These are phyloP conservation scores for Glyptemys insculpta DNA, from an alignment of 2,797 vertebrate genomes.

Conservation along the genomic window DNA sequence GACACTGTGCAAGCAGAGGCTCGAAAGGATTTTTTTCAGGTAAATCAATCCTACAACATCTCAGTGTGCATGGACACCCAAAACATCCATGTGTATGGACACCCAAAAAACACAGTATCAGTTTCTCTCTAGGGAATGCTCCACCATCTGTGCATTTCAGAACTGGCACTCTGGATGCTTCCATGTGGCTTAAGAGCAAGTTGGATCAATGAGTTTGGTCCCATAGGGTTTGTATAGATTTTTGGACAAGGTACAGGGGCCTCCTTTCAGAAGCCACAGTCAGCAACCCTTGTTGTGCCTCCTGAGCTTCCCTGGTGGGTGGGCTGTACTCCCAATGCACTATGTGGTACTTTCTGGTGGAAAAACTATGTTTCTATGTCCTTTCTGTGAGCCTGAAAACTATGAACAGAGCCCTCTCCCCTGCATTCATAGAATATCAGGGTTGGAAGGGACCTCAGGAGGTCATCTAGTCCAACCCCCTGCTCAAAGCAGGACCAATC, in stretches of 20 bases:
- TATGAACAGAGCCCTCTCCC: neutral
- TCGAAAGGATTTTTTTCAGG: neutral
- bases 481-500: too few relatives aligned
- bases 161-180: neutral
- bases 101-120: neutral
- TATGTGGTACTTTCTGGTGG: neutral
- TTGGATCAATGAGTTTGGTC: neutral
- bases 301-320: neutral
- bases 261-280: neutral
- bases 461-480: too few relatives aligned
- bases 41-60: neutral
- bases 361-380: neutral
- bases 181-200: neutral
- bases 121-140: neutral
- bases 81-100: neutral
- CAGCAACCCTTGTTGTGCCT: neutral
- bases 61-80: neutral
- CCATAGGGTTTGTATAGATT: neutral
- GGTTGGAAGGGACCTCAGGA: too few relatives aligned
- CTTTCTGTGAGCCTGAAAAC: neutral
- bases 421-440: neutral
- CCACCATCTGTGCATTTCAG: neutral
- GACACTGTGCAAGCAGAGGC: neutral
- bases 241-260: neutral
- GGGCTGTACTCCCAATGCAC: neutral